Conservation (phyloP, 1,140 invertebrate species). For the Akabosia matsudoensis region DNA sequence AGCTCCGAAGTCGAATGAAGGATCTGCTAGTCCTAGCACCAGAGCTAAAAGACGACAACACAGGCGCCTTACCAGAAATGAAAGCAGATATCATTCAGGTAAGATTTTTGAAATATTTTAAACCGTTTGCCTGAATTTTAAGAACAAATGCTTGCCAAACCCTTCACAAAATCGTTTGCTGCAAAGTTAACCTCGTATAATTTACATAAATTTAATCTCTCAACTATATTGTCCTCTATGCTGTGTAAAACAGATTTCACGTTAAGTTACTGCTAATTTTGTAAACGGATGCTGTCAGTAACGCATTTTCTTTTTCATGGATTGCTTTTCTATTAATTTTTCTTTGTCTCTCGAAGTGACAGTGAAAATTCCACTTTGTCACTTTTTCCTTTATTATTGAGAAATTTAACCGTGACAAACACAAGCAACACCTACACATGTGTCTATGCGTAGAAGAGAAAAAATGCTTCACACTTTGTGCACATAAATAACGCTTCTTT, state of each 20-base stretch:
- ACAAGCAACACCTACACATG: neutral
- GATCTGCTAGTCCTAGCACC: slow-evolving; percentile 60
- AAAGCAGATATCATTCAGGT: slow-evolving; percentile 95
- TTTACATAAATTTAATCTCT: too few relatives aligned
- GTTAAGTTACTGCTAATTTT: too few relatives aligned
- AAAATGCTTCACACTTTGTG: too few relatives aligned
- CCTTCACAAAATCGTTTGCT: too few relatives aligned
- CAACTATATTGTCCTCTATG: too few relatives aligned
- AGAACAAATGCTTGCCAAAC: neutral
- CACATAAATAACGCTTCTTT: too few relatives aligned
- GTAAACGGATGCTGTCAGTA: too few relatives aligned
- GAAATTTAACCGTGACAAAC: neutral
- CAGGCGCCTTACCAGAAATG: slow-evolving; percentile 83
- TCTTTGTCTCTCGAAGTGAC: neutral
- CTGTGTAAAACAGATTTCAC: too few relatives aligned
- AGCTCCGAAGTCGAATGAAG: slow-evolving; percentile 47
- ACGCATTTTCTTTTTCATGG: neutral
- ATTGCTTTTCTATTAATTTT: neutral
- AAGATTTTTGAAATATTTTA: slow-evolving; percentile 53
- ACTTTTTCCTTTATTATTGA: neutral
- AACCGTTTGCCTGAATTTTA: neutral
- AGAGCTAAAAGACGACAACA: slow-evolving; percentile 71
- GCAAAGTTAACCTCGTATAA: too few relatives aligned
- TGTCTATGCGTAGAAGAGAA: neutral
- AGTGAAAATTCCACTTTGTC: neutral